Percentiles rank a stretch among this genome's conserved stretches.
These are phyloP conservation scores for Enoplosus armatus DNA, from an alignment of 2,797 vertebrate genomes.

Conservation along the genomic window DNA sequence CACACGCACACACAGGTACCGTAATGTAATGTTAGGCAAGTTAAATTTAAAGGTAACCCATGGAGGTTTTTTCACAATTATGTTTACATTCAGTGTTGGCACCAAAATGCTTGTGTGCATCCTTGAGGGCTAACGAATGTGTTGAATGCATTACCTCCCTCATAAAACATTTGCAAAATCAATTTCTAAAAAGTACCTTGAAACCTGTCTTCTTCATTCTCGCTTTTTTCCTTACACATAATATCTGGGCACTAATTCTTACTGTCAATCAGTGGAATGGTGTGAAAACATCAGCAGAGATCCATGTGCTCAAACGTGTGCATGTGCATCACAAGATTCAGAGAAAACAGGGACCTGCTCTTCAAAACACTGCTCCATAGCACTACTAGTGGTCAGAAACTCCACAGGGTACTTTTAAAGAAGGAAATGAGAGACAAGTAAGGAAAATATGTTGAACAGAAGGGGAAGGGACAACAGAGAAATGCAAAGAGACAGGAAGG, in stretches of 20 bases:
- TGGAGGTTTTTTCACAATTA: neutral
- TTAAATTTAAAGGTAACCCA: neutral
- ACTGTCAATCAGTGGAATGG: neutral
- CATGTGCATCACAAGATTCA: neutral
- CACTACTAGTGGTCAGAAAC: neutral
- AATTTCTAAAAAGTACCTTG: neutral
- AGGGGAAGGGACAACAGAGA: neutral
- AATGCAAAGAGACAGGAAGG: too few relatives aligned
- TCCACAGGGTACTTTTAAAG: neutral
- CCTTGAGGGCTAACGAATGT: neutral
- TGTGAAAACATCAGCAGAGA: neutral
- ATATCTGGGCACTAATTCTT: neutral
- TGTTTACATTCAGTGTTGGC: neutral
- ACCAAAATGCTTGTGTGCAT: neutral
- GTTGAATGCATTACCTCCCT: neutral
- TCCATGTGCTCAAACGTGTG: neutral
- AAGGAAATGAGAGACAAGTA: neutral
- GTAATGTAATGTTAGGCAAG: neutral
- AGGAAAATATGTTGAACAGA: neutral
- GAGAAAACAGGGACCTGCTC: neutral
- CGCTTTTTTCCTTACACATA: neutral
- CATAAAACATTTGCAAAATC: neutral
- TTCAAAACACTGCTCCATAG: neutral
- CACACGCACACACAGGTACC: too few relatives aligned
- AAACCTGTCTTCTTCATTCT: neutral